These are phyloP conservation scores for Drosophila nr. perissopoda DNA, from an alignment of 2,888 invertebrate species.

Conservation along the genomic window DNA sequence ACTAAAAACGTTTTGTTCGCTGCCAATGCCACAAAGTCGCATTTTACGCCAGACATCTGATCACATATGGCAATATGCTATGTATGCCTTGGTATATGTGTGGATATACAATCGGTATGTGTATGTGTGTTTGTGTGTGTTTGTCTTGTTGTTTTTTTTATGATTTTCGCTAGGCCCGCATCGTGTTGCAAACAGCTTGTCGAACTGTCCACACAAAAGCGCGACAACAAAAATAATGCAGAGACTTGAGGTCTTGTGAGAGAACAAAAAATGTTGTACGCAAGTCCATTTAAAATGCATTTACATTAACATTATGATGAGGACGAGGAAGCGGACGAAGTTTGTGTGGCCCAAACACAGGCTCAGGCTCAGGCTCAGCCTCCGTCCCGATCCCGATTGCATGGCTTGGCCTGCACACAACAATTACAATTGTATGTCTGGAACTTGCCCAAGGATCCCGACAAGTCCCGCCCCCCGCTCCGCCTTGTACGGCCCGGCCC, in stretches of 20 bases:
- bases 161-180: slow-evolving; percentile 73
- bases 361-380: slow-evolving; percentile 9
- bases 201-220: slow-evolving; percentile 76
- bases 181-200: slow-evolving; percentile 83
- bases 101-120: slow-evolving; percentile 15
- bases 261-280: slow-evolving; percentile 74
- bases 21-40: slow-evolving; percentile 57
- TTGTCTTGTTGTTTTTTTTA: slow-evolving; percentile 51
- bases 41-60: slow-evolving; percentile 61
- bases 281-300: slow-evolving; percentile 84
- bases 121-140: slow-evolving; percentile 15
- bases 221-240: slow-evolving; percentile 63
- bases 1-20: slow-evolving; percentile 78
- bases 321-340: slow-evolving; percentile 53
- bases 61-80: slow-evolving; percentile 52
- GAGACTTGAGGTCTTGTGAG: slow-evolving; percentile 24
- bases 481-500: background rate
- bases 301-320: slow-evolving; percentile 84
- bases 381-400: slow-evolving; percentile 19
- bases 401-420: slow-evolving; percentile 33
- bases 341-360: slow-evolving; percentile 54
- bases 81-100: slow-evolving; percentile 14
- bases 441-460: slow-evolving; percentile 18
- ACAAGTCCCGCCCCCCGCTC: background rate
- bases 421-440: slow-evolving; percentile 61